These are phyloP conservation scores for Phalacrocorax pelagicus DNA, from an alignment of 2,113 vertebrate species.

Conservation along the genomic window DNA sequence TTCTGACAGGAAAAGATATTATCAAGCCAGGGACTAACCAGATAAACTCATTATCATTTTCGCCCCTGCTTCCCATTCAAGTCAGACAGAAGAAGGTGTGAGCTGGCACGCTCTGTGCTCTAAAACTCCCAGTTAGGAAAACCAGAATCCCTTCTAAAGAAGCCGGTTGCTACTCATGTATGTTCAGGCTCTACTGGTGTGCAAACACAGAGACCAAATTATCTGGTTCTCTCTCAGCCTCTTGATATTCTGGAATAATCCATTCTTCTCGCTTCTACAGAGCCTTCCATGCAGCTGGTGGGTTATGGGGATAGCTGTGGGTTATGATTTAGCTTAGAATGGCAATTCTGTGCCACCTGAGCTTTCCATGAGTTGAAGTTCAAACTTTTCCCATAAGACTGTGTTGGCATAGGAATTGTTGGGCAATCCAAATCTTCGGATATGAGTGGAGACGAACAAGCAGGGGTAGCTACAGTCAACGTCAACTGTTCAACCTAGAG, in stretches of 20 bases:
- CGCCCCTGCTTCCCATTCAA: not conserved
- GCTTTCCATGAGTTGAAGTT: not conserved
- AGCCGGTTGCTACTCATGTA: not conserved
- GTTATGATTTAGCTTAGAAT: slow-evolving; percentile 20
- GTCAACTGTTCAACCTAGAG: not conserved
- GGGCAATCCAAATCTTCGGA: not conserved
- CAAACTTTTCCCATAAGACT: not conserved
- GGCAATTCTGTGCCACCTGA: not conserved
- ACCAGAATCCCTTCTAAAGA: not conserved
- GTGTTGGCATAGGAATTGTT: not conserved
- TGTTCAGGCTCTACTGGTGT: not conserved
- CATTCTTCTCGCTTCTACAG: not conserved
- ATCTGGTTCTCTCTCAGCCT: not conserved
- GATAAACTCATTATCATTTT: not conserved
- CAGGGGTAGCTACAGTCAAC: not conserved
- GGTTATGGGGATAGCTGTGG: not conserved
- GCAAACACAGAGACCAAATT: not conserved
- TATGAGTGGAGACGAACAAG: not conserved
- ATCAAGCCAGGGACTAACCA: not conserved
- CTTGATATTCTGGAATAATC: not conserved
- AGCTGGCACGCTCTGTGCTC: not conserved
- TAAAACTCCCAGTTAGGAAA: not conserved
- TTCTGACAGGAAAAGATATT: not conserved
- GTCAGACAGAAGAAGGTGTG: not conserved
- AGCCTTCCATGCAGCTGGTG: not conserved